These are phyloP conservation scores for Pantherophis guttatus DNA, from an alignment of 2,113 vertebrate genomes.

Conservation along the genomic window DNA sequence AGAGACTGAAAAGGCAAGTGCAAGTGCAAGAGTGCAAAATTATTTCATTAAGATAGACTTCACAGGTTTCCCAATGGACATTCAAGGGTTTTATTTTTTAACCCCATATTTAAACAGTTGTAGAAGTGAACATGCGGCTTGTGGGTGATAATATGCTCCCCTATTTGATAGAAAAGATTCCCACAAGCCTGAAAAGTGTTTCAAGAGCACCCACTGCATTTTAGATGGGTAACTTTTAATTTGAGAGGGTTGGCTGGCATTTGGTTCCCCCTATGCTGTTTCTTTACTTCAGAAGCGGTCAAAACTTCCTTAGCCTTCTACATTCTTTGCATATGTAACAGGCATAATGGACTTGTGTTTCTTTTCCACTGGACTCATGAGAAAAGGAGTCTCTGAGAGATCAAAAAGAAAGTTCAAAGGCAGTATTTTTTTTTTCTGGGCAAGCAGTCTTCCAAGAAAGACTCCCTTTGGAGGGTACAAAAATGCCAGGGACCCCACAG, in stretches of 20 bases:
- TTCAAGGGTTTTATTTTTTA: neutral
- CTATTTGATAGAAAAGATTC: neutral
- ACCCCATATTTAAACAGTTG: neutral
- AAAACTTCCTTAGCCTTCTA: conserved; percentile 16
- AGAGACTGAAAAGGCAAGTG: neutral
- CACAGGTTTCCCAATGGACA: neutral
- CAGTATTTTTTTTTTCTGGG: conserved; percentile 72
- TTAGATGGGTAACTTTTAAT: neutral
- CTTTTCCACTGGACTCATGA: conserved; percentile 69
- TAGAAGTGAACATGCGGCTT: neutral
- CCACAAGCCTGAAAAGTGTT: neutral
- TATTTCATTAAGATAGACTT: neutral
- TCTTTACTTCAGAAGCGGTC: conserved; percentile 23
- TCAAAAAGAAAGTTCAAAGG: conserved; percentile 72
- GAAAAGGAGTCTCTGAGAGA: conserved; percentile 67
- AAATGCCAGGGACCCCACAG: conserved; percentile 73
- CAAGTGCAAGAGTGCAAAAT: neutral
- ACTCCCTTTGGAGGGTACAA: conserved; percentile 66
- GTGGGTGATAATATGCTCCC: neutral
- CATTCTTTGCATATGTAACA: conserved; percentile 50
- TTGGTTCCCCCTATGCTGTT: neutral
- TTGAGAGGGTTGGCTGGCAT: neutral
- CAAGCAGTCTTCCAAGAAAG: conserved; percentile 67
- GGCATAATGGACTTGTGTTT: conserved; percentile 61
- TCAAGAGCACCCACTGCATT: neutral